Evolutionary conservation across 2,888 invertebrate species (phyloP).

Genomic region (Drosophila stalkeri): DNA sequence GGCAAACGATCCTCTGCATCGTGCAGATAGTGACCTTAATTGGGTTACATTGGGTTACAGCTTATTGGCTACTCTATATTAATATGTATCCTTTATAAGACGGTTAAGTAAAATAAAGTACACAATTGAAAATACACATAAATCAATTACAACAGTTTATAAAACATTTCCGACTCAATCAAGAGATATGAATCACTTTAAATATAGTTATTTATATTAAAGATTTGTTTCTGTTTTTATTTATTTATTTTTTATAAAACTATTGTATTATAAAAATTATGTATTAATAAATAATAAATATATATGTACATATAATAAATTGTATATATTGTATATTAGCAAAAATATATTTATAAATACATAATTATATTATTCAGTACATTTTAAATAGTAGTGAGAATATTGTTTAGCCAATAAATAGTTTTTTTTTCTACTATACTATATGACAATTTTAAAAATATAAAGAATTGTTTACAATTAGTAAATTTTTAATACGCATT

Average conservation of each 20-base stretch:
- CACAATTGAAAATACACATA: slow-evolving; percentile 16
- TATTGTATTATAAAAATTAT: neutral
- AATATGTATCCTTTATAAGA: slow-evolving; percentile 10
- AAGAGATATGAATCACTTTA: neutral
- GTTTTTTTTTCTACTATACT: neutral
- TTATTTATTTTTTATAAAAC: neutral
- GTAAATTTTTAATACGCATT: neutral
- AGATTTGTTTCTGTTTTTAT: neutral
- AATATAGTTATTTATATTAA: neutral
- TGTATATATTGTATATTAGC: too few species aligned
- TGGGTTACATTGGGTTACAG: slow-evolving; percentile 13
- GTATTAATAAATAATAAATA: neutral
- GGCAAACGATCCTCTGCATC: slow-evolving; percentile 39
- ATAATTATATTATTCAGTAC: neutral
- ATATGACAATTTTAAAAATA: neutral
- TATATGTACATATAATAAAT: neutral
- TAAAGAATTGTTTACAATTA: neutral
- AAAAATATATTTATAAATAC: neutral
- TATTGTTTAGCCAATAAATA: slow-evolving; percentile 22
- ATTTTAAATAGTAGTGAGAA: neutral
- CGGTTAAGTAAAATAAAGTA: slow-evolving; percentile 1
- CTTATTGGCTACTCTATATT: neutral
- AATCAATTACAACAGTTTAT: slow-evolving; percentile 26
- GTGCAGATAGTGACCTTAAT: slow-evolving; percentile 36
- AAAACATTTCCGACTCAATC: slow-evolving; percentile 1